Conservation (phyloP, 2,113 vertebrate species). For the Myotis brandtii region DNA sequence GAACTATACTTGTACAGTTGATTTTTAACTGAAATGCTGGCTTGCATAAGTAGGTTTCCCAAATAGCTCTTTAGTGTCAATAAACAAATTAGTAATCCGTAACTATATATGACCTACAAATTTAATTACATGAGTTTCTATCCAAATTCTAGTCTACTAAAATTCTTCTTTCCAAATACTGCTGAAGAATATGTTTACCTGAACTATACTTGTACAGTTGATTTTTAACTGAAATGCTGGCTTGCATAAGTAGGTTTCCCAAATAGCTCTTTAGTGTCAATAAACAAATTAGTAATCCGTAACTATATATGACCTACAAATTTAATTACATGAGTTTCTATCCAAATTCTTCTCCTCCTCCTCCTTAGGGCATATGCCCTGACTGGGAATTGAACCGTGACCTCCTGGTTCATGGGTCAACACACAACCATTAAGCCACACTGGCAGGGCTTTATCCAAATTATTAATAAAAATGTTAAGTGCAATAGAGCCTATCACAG, state of each 20-base stretch:
- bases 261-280: background rate
- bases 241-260: background rate
- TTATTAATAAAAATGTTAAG: constrained; percentile 15
- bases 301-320: constrained; percentile 6
- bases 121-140: background rate
- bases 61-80: background rate
- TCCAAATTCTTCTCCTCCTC: background rate
- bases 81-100: constrained; percentile 33
- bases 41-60: background rate
- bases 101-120: constrained; percentile 6
- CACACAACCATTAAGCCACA: no score
- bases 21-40: constrained; percentile 49
- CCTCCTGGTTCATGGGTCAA: no score
- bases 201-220: background rate
- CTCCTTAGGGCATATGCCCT: no score
- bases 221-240: constrained; percentile 49
- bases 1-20: background rate
- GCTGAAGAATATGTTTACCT: constrained; percentile 10
- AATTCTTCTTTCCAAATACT: background rate
- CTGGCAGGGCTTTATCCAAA: background rate
- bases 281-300: constrained; percentile 33
- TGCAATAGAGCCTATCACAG: background rate
- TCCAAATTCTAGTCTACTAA: background rate
- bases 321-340: background rate
- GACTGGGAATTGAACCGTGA: no score